A percentile compares a stretch with the other conserved stretches of the same genome.
These are phyloP conservation scores for Tychaedon coryphoeus DNA, from an alignment of 2,113 vertebrate species.

Conservation along the genomic window DNA sequence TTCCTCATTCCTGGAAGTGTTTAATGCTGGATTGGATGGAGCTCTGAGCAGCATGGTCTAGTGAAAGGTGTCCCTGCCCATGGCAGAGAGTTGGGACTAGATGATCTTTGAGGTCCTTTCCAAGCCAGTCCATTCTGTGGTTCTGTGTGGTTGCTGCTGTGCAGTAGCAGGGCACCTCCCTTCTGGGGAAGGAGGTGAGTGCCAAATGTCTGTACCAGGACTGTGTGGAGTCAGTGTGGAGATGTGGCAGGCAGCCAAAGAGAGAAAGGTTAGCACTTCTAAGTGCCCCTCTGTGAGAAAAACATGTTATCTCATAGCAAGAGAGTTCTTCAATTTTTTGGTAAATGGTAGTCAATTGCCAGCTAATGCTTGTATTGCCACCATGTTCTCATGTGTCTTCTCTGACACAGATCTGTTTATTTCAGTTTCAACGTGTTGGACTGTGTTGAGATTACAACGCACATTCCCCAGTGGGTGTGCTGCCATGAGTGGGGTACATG, in stretches of 20 bases:
- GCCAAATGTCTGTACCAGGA: neutral
- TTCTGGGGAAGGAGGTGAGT: neutral
- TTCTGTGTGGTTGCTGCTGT: neutral
- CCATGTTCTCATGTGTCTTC: neutral
- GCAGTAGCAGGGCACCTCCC: neutral
- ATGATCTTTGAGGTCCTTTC: neutral
- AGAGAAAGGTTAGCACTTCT: rapidly evolving
- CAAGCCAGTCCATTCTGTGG: neutral
- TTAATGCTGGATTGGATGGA: neutral
- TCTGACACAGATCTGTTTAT: neutral
- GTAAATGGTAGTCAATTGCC: neutral
- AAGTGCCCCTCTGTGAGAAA: neutral
- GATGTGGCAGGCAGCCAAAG: neutral
- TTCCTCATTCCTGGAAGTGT: neutral
- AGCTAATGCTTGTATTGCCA: neutral
- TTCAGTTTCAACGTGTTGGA: neutral
- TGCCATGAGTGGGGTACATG: neutral
- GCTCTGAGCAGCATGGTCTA: neutral
- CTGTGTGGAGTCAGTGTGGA: neutral
- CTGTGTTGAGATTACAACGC: neutral
- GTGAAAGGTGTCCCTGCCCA: neutral
- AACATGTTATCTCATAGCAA: neutral
- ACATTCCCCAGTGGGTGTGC: rapidly evolving
- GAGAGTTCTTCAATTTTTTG: neutral
- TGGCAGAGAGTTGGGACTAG: neutral